Percentiles rank a stretch among this genome's conserved stretches.
Evolutionary conservation across 1,140 invertebrate genomes (phyloP).

Genomic region (Ridgeia piscesae): DNA sequence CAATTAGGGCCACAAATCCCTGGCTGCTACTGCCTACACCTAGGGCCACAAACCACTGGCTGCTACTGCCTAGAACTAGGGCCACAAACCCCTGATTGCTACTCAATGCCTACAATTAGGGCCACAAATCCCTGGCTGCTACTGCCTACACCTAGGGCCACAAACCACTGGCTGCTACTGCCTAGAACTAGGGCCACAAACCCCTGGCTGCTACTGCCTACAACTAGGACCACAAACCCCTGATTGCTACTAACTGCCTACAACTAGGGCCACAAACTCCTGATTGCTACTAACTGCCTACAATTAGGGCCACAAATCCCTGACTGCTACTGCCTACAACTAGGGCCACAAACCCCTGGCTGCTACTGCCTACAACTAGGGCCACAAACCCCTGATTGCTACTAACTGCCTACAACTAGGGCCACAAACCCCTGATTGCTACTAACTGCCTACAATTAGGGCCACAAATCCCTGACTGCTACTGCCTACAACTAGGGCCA

Average conservation of each 20-base stretch:
- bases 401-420: not conserved
- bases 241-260: not conserved
- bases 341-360: not conserved
- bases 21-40: no score
- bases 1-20: no score
- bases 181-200: not conserved
- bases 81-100: no score
- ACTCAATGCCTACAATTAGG: no score
- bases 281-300: not conserved
- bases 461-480: not conserved
- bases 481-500: no score
- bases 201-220: no score
- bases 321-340: not conserved
- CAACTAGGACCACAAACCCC: no score
- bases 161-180: not conserved
- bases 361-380: no score
- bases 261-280: not conserved
- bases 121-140: no score
- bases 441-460: not conserved
- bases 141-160: not conserved
- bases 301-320: not conserved
- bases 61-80: no score
- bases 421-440: not conserved
- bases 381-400: not conserved
- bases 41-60: no score